Evolutionary conservation across 2,888 invertebrate species (phyloP), one percentile per base, ranked within the genome.

Genomic region (Cephus runcator): DNA sequence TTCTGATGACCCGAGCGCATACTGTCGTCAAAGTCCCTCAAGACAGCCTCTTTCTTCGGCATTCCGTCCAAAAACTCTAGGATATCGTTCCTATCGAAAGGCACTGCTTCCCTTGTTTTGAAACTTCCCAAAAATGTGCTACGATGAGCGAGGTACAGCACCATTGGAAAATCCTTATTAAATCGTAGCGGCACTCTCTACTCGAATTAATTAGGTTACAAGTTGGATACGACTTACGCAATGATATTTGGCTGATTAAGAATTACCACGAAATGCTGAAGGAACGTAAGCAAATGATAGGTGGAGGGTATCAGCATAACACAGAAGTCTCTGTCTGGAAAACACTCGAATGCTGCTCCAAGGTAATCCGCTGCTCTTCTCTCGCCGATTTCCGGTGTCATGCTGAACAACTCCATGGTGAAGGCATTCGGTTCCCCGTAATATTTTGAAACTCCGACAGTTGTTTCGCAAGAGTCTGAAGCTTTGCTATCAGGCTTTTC

Each of bases 341-440:
- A 95, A 69, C 94, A 92, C 85, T 95, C 94, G 88, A 96, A 96
- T 0, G 95, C 93, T 0, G 94, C 94, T 82, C 93, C 93, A 23
- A 96, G 89, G 75, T 96, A 92, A 82, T 94, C 93, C 77, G 92
- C 92, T 0, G 93, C 89, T 79, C 92, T 93, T 90, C 93, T 89
- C 84, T 93, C 93, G 81, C 94, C 94, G 81, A 94, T 93, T 69
- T 92, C 92, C 1, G 92, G 90, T 69, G 93, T 91, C 85, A 93
- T 92, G 4, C 94, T 94, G 79, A 94, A 94, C 33, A 95, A 86
- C 86, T 95, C 95, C 35, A 95, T 83, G 0, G 93, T 89, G 84
- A 95, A 95, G 0, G 94, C 95, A 86, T 95, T 95, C 0, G 92
- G 89, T 15, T 90, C 85, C 0, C 94, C 94, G 0, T 87, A 79